Evolutionary conservation across 2,797 vertebrate genomes (phyloP).

Genomic region (Neomorphus geoffroyi): DNA sequence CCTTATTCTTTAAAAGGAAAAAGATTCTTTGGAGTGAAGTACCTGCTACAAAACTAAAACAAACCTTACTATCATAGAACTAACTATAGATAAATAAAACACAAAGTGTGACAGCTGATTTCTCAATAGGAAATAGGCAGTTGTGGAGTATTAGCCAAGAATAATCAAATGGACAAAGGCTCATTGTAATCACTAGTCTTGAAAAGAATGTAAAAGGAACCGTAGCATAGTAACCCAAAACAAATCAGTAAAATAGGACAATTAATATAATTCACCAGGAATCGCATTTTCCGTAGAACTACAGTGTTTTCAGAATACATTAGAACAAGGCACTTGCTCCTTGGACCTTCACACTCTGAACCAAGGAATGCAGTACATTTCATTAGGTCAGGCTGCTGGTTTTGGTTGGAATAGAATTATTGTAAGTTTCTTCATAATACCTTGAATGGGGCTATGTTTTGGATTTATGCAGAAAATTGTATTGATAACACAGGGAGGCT

Average conservation of each 20-base stretch:
- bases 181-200: neutral
- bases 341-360: neutral
- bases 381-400: neutral
- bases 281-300: neutral
- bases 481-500: neutral
- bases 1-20: neutral
- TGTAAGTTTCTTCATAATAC: neutral
- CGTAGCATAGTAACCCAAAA: neutral
- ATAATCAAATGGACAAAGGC: neutral
- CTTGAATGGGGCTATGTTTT: neutral
- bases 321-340: neutral
- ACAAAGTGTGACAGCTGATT: neutral
- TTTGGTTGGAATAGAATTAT: neutral
- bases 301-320: neutral
- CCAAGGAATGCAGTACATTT: neutral
- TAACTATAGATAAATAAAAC: neutral
- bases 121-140: neutral
- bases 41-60: neutral
- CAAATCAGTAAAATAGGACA: neutral
- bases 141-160: neutral
- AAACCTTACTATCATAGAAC: neutral
- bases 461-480: neutral
- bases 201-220: neutral
- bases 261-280: neutral
- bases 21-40: neutral